Percentiles rank a stretch among this genome's conserved stretches.
Evolutionary conservation across 2,797 vertebrate genomes (phyloP).

Genomic region (Paramormyrops hopkinsi): DNA sequence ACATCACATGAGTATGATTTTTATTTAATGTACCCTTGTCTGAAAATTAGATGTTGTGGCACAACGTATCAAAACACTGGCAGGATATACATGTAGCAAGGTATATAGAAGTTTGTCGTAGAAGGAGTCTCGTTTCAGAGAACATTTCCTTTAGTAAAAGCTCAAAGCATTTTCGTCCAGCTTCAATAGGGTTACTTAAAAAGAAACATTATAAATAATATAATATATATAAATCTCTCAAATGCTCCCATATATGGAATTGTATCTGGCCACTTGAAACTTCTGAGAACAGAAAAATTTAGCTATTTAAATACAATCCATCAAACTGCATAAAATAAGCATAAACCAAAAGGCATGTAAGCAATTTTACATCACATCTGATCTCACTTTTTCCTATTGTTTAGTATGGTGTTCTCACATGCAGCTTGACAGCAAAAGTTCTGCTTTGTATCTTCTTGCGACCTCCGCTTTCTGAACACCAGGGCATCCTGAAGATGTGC

Average conservation of each 20-base stretch:
- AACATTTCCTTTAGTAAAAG: not conserved
- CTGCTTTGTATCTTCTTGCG: not conserved
- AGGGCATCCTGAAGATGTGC: not conserved
- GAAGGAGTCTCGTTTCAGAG: not conserved
- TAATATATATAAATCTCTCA: not conserved
- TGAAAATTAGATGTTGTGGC: not conserved
- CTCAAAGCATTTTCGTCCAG: not conserved
- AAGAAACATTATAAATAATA: not conserved
- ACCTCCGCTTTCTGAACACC: not conserved
- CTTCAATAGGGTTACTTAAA: not conserved
- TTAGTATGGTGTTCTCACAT: not conserved
- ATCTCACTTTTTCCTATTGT: not conserved
- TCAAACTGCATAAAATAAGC: not conserved
- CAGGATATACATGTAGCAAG: not conserved
- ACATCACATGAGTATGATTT: not conserved
- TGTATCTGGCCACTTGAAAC: not conserved
- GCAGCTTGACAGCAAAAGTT: not conserved
- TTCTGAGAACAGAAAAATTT: not conserved
- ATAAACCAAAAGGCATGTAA: not conserved
- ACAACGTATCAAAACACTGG: not conserved
- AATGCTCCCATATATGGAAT: not conserved
- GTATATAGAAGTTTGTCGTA: not conserved
- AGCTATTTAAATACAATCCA: slow-evolving; percentile 2
- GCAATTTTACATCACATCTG: not conserved
- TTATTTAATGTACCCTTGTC: not conserved